phyloP scores from a whole-genome alignment of 2,888 invertebrate species.

The Nebria brevicollis region DNA sequence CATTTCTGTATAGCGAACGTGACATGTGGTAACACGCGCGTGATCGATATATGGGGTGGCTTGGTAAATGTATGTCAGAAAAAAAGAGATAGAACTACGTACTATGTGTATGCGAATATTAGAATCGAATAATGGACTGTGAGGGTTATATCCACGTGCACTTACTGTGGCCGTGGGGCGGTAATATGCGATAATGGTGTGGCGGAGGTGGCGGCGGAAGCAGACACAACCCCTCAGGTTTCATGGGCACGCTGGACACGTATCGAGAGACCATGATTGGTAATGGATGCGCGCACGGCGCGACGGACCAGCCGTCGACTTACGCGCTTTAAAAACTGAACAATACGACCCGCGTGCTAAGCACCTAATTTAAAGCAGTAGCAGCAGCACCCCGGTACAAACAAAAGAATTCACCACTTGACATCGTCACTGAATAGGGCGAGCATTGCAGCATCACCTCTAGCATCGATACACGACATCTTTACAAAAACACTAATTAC shows the following conservation, averaged over 20 bases:
- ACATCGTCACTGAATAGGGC: constrained; percentile 24
- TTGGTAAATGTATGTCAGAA: constrained; percentile 10
- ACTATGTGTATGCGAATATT: not conserved
- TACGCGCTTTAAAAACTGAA: constrained; percentile 41
- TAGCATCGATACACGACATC: constrained; percentile 32
- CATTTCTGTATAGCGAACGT: not conserved
- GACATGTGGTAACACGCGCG: constrained; percentile 38
- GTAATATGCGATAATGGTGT: constrained; percentile 59
- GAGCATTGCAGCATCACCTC: constrained; percentile 35
- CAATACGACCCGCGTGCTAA: constrained; percentile 32
- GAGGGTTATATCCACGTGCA: constrained; percentile 34
- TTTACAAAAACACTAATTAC: constrained; percentile 18
- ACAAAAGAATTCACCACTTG: constrained; percentile 38
- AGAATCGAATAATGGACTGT: constrained; percentile 22
- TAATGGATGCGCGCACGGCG: constrained; percentile 26
- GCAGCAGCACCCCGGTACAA: constrained; percentile 12
- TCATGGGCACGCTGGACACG: constrained; percentile 60
- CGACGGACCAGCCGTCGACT: constrained; percentile 47
- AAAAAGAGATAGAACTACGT: not conserved
- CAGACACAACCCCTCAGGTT: constrained; percentile 61
- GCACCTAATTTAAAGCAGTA: constrained; percentile 19
- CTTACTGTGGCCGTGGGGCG: constrained; percentile 57
- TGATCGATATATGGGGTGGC: constrained; percentile 38
- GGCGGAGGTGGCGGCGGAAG: constrained; percentile 56
- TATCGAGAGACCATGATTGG: constrained; percentile 61